These are phyloP conservation scores for Araneus ventricosus DNA, from an alignment of 1,140 invertebrate genomes.

Conservation along the genomic window DNA sequence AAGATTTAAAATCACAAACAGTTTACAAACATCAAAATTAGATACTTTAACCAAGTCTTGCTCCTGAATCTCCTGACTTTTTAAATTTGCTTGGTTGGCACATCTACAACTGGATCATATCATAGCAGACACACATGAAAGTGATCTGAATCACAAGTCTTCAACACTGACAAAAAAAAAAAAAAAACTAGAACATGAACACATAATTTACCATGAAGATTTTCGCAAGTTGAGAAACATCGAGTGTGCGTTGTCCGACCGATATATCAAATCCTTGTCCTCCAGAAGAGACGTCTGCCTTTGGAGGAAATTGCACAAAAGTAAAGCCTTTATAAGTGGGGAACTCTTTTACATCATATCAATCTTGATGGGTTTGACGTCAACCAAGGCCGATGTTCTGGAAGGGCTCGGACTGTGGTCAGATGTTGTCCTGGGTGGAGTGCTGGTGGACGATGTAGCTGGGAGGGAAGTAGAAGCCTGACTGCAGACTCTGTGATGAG, in stretches of 20 bases:
- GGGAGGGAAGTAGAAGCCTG: conserved; percentile 26
- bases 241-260: not conserved
- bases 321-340: not conserved
- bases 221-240: not conserved
- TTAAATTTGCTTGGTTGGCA: no score
- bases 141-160: not conserved
- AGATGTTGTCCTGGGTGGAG: conserved; percentile 41
- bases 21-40: no score
- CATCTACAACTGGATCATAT: not conserved
- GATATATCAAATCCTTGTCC: not conserved
- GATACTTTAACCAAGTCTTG: no score
- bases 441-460: conserved; percentile 18
- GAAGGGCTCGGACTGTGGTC: conserved; percentile 60
- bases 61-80: no score
- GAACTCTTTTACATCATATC: conserved; percentile 33
- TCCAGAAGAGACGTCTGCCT: not conserved
- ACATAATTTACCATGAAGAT: conserved; percentile 9
- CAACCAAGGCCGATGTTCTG: conserved; percentile 19
- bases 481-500: conserved; percentile 85
- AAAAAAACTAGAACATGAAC: not conserved
- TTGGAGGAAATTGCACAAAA: not conserved
- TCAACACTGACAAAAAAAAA: no score
- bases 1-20: no score
- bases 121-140: not conserved
- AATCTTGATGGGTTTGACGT: conserved; percentile 71